Conservation (phyloP, 2,888 invertebrate genomes). For the Tortrix viridana region DNA sequence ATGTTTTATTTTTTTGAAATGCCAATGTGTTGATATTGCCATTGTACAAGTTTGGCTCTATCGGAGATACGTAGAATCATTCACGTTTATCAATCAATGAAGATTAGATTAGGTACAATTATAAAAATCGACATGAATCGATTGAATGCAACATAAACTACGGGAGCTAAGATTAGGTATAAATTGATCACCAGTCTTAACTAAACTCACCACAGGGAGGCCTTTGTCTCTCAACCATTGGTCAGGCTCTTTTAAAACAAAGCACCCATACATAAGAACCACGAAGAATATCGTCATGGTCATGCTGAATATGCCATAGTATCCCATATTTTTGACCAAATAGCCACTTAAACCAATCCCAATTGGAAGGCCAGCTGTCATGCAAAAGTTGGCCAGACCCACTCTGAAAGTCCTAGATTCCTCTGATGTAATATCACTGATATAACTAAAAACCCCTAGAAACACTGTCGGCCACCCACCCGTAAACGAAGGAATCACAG, state of each 20-base stretch:
- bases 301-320: constrained; percentile 74
- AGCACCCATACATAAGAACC: constrained; percentile 88
- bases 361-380: constrained; percentile 83
- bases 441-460: constrained; percentile 85
- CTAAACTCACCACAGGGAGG: constrained; percentile 66
- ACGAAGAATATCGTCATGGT: constrained; percentile 76
- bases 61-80: too few species aligned
- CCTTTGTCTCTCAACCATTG: constrained; percentile 64
- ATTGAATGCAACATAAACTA: background rate
- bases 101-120: too few species aligned
- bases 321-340: constrained; percentile 70
- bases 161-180: constrained; percentile 5
- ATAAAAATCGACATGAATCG: too few species aligned
- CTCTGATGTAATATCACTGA: constrained; percentile 85
- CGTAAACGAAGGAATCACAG: constrained; percentile 78
- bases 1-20: too few species aligned
- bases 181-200: constrained; percentile 13
- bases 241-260: constrained; percentile 87
- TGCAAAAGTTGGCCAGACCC: constrained; percentile 85
- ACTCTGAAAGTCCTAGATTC: constrained; percentile 85
- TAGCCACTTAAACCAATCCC: constrained; percentile 83
- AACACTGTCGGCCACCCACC: constrained; percentile 85
- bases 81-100: too few species aligned
- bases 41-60: too few species aligned
- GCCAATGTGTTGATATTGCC: too few species aligned